These are phyloP conservation scores for Coregonus suidteri DNA, from an alignment of 2,797 vertebrate species.

Conservation along the genomic window DNA sequence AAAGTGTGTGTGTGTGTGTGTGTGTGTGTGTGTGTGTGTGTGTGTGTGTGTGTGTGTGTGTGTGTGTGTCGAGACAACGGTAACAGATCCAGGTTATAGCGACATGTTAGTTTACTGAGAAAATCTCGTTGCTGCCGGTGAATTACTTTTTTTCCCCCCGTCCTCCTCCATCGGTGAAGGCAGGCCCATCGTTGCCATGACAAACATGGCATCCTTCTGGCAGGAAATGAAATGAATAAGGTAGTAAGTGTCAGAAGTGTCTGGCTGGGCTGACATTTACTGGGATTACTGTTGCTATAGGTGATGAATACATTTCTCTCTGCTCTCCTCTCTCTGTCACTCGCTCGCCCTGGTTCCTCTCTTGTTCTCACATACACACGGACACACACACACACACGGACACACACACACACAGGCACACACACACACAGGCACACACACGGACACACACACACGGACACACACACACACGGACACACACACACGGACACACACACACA, in stretches of 20 bases:
- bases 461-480: no score
- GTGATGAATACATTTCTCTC: conserved; percentile 59
- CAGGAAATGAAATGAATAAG: conserved; percentile 64
- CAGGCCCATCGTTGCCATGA: conserved; percentile 44
- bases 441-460: no score
- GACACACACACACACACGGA: no score
- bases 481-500: no score
- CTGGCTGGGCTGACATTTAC: conserved; percentile 65
- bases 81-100: no score
- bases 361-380: conserved; percentile 20
- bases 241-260: conserved; percentile 53
- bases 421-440: no score
- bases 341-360: conserved; percentile 4
- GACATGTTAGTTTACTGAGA: conserved; percentile 35
- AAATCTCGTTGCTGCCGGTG: conserved; percentile 5
- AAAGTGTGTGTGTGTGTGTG: background rate
- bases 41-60: no score
- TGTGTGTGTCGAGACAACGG: background rate
- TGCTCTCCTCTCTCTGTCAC: conserved; percentile 7
- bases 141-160: conserved; percentile 15
- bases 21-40: no score
- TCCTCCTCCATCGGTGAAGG: conserved; percentile 21
- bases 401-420: no score
- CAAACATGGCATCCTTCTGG: conserved; percentile 51
- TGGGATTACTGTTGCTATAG: conserved; percentile 65